Evolutionary conservation across 35 echinoderm and acorn worm genomes (phyloP).

Genomic region (Hemicentrotus pulcherrimus): DNA sequence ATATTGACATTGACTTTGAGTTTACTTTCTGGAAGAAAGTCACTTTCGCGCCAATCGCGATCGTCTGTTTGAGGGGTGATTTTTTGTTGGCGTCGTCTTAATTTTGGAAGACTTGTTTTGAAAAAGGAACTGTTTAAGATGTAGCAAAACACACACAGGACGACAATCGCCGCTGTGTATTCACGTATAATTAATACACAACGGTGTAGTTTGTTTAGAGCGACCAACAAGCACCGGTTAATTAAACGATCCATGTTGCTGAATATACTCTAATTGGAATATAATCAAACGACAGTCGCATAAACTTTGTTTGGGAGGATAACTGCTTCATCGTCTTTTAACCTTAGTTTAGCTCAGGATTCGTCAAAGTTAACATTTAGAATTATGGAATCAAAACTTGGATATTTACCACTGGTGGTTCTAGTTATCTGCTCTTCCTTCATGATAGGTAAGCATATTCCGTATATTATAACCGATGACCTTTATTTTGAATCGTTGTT

Average conservation of each 20-base stretch:
- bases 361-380: background rate
- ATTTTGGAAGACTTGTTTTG: background rate
- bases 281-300: background rate
- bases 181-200: background rate
- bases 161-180: background rate
- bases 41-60: background rate
- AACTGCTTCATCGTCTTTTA: background rate
- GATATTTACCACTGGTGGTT: conserved; percentile 15
- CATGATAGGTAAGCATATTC: background rate
- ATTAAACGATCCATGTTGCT: background rate
- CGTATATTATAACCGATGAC: no score
- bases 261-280: background rate
- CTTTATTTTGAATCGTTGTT: no score
- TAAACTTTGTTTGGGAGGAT: background rate
- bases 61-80: background rate
- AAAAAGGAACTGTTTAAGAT: background rate
- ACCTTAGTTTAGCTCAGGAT: background rate
- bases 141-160: background rate
- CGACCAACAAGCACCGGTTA: background rate
- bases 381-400: conserved; percentile 35
- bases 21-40: background rate
- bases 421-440: background rate
- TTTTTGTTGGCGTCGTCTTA: background rate
- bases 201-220: background rate
- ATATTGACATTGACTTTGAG: background rate